Evolutionary conservation across 2,113 vertebrate species (phyloP), one percentile per base, ranked within the genome.

Genomic region (Odontophorus gujanensis): DNA sequence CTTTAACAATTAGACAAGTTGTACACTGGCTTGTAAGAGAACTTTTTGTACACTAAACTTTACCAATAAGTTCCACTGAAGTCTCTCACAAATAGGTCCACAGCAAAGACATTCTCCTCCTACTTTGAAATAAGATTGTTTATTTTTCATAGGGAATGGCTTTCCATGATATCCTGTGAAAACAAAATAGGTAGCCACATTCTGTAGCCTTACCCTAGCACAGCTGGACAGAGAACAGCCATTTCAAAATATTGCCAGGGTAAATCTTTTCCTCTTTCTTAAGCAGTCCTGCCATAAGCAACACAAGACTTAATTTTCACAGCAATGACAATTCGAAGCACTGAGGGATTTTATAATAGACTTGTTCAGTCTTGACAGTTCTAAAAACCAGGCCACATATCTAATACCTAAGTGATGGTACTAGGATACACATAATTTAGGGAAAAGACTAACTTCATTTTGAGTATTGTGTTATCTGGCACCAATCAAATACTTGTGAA

Each of bases 251-350:
- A 26, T 34, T 83, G 86, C 47, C 43, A 67, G 79, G 69, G 61
- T 71, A 93, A 83, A 88, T 81, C 13, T 80, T 87, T 47, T 77
- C 67, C 69, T 66, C 40, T 66, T 82, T 81, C 81, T 76, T 65
- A 93, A 69, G 18, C 8, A 45, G 40, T 43, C 76, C 68, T 90
- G 65, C 30, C 82, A 67, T 75, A 71, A 95, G 88, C 32, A 94
- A 66, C 13, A 26, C 47, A 83, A 87, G 85, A 59, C 59, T 92
- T 89, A 72, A 91, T 89, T 91, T 87, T 80, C 79, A 83, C 92
- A 61, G 68, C 68, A 87, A 77, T 77, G 63, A 90, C 43, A 65
- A 89, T 69, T 45, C 53, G 45, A 91, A 94, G 73, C 61, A 86
- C 42, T 38, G 32, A 83, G 43, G 43, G 61, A 92, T 76, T 89